Percentiles rank a stretch among this genome's conserved stretches.
These are phyloP conservation scores for Conus ventricosus DNA, from an alignment of 1,140 invertebrate species.

Conservation along the genomic window DNA sequence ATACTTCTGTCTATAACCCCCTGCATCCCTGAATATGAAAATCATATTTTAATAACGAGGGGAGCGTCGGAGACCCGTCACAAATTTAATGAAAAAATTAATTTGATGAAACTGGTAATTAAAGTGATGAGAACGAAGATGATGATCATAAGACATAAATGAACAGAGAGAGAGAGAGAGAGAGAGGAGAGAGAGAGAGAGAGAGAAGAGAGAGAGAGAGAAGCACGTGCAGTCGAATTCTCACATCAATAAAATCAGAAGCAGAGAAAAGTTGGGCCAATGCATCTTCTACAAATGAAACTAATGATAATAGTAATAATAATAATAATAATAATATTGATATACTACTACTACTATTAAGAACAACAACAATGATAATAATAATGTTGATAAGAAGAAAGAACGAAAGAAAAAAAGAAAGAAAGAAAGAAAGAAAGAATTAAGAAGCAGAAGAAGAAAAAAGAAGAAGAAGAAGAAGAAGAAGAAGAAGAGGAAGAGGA, in stretches of 20 bases:
- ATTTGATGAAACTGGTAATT: no score
- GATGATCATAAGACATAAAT: not conserved
- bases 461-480: not conserved
- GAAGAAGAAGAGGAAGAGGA: not conserved
- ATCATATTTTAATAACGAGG: no score
- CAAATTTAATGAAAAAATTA: no score
- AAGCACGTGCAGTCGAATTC: not conserved
- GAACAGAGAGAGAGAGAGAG: not conserved
- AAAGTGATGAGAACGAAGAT: not conserved
- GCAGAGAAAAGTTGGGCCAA: not conserved
- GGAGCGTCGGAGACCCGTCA: no score
- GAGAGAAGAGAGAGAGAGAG: not conserved
- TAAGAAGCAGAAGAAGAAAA: not conserved
- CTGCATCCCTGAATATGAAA: no score
- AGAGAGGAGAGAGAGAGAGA: not conserved
- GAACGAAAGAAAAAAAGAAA: not conserved
- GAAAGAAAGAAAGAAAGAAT: not conserved
- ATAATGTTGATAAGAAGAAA: no score
- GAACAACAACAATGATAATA: not conserved
- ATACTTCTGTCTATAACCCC: no score
- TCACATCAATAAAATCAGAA: not conserved
- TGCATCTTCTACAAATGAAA: not conserved
- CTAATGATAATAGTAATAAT: not conserved
- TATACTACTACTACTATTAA: no score
- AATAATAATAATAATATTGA: no score